These are phyloP conservation scores for Lasioglossum malachurum DNA, from an alignment of 2,888 invertebrate species.

Conservation along the genomic window DNA sequence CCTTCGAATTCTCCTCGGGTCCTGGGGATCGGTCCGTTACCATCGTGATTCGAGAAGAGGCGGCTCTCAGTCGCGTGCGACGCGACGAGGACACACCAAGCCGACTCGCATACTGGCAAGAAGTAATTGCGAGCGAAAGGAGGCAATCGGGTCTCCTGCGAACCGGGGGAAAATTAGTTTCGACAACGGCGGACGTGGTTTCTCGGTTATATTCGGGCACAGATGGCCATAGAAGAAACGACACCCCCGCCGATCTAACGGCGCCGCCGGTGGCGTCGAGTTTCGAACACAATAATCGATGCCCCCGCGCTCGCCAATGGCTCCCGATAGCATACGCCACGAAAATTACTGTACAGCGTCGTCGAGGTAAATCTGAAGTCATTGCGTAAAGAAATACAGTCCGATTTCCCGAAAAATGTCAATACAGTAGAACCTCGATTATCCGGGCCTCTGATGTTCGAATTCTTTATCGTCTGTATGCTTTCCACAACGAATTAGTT, in stretches of 20 bases:
- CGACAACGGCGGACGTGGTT: conserved; percentile 21
- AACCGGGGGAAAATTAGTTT: conserved; percentile 29
- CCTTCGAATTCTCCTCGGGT: neutral
- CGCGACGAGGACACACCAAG: neutral
- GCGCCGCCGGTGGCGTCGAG: conserved; percentile 1
- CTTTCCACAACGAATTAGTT: too few species aligned
- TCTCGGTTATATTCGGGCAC: conserved; percentile 36
- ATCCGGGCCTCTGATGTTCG: too few species aligned
- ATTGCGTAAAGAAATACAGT: neutral
- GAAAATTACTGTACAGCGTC: conserved; percentile 48
- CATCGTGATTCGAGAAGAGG: neutral
- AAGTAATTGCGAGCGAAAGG: conserved; percentile 15
- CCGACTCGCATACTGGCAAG: neutral
- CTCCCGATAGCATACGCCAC: conserved; percentile 52
- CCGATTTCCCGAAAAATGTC: too few species aligned
- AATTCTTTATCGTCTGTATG: too few species aligned
- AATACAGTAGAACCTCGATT: too few species aligned
- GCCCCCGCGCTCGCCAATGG: conserved; percentile 41
- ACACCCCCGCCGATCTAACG: neutral
- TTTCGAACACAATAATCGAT: conserved; percentile 62
- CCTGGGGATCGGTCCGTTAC: neutral
- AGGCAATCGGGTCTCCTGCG: conserved; percentile 31
- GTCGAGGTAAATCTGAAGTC: neutral
- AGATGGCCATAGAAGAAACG: conserved; percentile 37
- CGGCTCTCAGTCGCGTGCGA: neutral